A percentile compares a stretch with the other conserved stretches of the same genome.
Evolutionary conservation across 2,888 invertebrate genomes (phyloP).

Genomic region (Ischnus inquisitorius): DNA sequence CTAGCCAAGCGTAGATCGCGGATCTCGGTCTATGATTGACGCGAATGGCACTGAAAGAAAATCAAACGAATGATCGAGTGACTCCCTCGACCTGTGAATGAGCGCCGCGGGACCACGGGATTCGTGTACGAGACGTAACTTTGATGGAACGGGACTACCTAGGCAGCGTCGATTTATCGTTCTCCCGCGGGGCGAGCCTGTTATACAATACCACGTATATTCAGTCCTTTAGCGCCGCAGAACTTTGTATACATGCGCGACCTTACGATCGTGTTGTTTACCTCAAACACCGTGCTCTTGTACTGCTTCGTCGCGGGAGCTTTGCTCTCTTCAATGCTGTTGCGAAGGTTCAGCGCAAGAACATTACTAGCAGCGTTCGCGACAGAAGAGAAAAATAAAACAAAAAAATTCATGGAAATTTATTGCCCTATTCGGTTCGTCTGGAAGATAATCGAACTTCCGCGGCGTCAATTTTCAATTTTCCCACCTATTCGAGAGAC

Average conservation of each 20-base stretch:
- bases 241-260: neutral
- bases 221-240: neutral
- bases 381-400: neutral
- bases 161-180: constrained; percentile 56
- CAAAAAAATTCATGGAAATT: neutral
- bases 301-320: neutral
- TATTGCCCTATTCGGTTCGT: neutral
- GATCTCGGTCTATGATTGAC: constrained; percentile 26
- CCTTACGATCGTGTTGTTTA: neutral
- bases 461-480: neutral
- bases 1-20: constrained; percentile 1
- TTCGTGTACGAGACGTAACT: constrained; percentile 24
- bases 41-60: constrained; percentile 50
- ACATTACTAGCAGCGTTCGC: neutral
- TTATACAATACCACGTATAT: constrained; percentile 13
- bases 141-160: constrained; percentile 56
- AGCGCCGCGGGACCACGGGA: constrained; percentile 7
- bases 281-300: neutral
- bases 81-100: constrained; percentile 46
- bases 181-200: constrained; percentile 12
- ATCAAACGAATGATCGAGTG: constrained; percentile 54
- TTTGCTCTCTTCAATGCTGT: neutral
- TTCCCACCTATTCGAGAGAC: neutral
- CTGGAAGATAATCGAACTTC: neutral
- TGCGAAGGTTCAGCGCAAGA: too few relatives aligned